Evolutionary conservation across 1,140 invertebrate genomes (phyloP).

Genomic region (Atta texana): DNA sequence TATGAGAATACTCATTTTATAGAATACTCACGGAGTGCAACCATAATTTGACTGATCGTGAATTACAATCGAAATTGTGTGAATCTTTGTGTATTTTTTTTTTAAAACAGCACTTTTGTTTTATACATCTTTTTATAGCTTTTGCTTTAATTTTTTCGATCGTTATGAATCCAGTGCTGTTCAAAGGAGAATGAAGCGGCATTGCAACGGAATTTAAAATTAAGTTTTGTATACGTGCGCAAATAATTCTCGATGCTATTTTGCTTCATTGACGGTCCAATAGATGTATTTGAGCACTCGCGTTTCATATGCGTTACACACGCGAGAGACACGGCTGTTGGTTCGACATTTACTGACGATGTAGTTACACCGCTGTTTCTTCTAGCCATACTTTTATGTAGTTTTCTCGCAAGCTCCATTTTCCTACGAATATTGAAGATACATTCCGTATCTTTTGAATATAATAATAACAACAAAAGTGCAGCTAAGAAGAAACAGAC

Average conservation of each 20-base stretch:
- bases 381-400: conserved; percentile 25
- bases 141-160: conserved; percentile 29
- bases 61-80: neutral
- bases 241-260: conserved; percentile 30
- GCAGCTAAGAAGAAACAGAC: conserved; percentile 39
- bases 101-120: conserved; percentile 11
- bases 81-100: conserved; percentile 13
- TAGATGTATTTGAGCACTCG: conserved; percentile 28
- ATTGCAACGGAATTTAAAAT: neutral
- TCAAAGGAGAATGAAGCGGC: neutral
- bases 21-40: neutral
- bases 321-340: conserved; percentile 49
- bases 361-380: conserved; percentile 55
- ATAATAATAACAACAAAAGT: conserved; percentile 6
- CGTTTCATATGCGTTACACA: conserved; percentile 23
- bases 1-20: neutral
- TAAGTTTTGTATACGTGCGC: conserved; percentile 35
- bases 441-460: neutral
- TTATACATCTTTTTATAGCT: conserved; percentile 1
- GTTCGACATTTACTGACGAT: conserved; percentile 70
- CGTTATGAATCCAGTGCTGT: neutral
- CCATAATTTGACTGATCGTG: neutral
- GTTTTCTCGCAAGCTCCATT: neutral
- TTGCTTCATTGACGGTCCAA: conserved; percentile 18
- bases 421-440: neutral